A percentile compares a stretch with the other conserved stretches of the same genome.
phyloP scores from a whole-genome alignment of 2,797 vertebrate genomes.

The Zenarchopterus dispar region DNA sequence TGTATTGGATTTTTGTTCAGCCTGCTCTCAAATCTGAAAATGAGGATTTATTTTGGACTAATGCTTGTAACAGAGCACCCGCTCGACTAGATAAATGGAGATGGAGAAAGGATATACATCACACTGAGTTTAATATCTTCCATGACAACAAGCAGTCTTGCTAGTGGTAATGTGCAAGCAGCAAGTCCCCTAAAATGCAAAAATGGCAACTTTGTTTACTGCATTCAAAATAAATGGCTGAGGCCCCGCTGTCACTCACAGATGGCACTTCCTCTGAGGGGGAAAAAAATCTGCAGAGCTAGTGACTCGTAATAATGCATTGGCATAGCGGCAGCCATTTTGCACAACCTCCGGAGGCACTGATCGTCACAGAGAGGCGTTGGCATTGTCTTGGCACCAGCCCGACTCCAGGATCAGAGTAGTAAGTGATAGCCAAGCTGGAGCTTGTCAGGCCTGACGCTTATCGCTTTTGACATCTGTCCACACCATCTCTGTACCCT shows the following conservation, averaged over 20 bases:
- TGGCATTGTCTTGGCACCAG: slow-evolving; percentile 78
- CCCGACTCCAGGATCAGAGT: slow-evolving; percentile 79
- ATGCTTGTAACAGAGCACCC: slow-evolving; percentile 45
- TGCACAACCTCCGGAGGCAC: slow-evolving; percentile 77
- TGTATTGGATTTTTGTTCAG: slow-evolving; percentile 69
- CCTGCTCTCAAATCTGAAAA: slow-evolving; percentile 70
- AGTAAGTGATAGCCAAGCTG: slow-evolving; percentile 79
- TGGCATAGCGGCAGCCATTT: slow-evolving; percentile 78
- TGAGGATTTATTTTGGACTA: slow-evolving; percentile 69
- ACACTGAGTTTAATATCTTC: slow-evolving; percentile 55
- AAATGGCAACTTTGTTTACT: slow-evolving; percentile 77
- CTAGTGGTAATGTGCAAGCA: slow-evolving; percentile 47
- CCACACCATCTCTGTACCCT: slow-evolving; percentile 71
- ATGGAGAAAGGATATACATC: slow-evolving; percentile 63
- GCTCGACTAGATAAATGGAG: slow-evolving; percentile 59
- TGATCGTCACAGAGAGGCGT: slow-evolving; percentile 78
- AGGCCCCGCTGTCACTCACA: slow-evolving; percentile 79
- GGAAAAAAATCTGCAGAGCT: slow-evolving; percentile 31
- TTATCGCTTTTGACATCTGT: slow-evolving; percentile 90
- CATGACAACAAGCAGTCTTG: slow-evolving; percentile 67
- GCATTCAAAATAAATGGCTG: slow-evolving; percentile 73
- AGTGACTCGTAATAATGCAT: slow-evolving; percentile 72
- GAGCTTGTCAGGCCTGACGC: slow-evolving; percentile 82
- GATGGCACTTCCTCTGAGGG: slow-evolving; percentile 77
- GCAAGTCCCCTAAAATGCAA: slow-evolving; percentile 53